Percentiles rank a stretch among this genome's conserved stretches.
These are phyloP conservation scores for Scomber colias DNA, from an alignment of 2,113 vertebrate genomes.

Conservation along the genomic window DNA sequence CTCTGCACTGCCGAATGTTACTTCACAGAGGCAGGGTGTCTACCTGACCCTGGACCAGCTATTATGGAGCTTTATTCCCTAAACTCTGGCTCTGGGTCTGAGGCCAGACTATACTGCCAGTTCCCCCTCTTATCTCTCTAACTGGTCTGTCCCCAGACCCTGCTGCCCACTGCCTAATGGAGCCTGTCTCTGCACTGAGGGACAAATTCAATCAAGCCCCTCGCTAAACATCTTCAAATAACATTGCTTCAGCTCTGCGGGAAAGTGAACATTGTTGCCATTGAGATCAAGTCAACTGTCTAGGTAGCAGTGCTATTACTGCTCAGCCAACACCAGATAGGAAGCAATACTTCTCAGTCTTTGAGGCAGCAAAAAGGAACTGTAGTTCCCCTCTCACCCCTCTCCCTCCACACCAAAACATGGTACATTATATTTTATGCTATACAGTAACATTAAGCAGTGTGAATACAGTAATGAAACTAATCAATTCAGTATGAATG, in stretches of 20 bases:
- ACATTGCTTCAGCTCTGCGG: conserved; percentile 51
- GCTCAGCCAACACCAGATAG: background rate
- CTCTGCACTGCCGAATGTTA: conserved; percentile 74
- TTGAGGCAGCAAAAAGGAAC: background rate
- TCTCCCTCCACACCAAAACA: too few relatives aligned
- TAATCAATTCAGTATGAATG: background rate
- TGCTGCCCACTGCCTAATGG: conserved; percentile 80
- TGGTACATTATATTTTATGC: background rate
- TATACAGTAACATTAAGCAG: background rate
- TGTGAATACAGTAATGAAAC: background rate
- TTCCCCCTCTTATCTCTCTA: conserved; percentile 76
- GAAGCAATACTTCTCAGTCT: background rate
- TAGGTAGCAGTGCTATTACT: conserved; percentile 14
- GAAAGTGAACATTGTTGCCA: conserved; percentile 50
- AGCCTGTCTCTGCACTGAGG: conserved; percentile 73
- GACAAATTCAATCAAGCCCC: conserved; percentile 73
- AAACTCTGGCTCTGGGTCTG: conserved; percentile 78
- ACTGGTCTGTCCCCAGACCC: conserved; percentile 77
- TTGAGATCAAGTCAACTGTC: conserved; percentile 52
- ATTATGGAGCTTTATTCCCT: conserved; percentile 85
- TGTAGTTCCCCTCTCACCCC: background rate
- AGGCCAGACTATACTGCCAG: conserved; percentile 68
- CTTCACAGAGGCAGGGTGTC: conserved; percentile 80
- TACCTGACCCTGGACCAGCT: conserved; percentile 83
- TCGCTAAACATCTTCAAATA: conserved; percentile 72